Evolutionary conservation across 2,797 vertebrate species (phyloP).

Genomic region (Ambastaia sidthimunki): DNA sequence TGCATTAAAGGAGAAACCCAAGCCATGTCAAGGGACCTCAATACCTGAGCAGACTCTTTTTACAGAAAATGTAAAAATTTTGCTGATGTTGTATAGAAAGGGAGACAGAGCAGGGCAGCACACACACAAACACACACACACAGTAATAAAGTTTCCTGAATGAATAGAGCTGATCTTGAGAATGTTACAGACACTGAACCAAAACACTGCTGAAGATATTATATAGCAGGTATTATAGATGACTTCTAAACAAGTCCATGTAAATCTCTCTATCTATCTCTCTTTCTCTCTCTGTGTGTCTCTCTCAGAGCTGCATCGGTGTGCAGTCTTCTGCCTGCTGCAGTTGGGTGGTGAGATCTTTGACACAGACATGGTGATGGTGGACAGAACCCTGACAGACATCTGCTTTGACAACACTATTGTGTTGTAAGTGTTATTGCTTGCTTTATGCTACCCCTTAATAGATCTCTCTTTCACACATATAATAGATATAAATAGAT

Average conservation of each 20-base stretch:
- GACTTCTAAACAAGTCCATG: not conserved
- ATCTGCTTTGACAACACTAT: conserved; percentile 91
- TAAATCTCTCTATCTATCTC: not conserved
- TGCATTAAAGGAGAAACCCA: not conserved
- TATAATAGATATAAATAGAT: not conserved
- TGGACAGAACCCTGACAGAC: conserved; percentile 92
- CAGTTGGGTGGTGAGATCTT: conserved; percentile 91
- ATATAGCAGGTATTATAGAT: not conserved
- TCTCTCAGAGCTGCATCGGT: conserved; percentile 86
- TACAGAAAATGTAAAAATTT: not conserved
- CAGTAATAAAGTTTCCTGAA: conserved; percentile 11
- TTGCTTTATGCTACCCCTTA: not conserved
- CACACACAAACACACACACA: conserved; percentile 13
- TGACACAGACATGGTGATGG: conserved; percentile 94
- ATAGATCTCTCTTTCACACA: not conserved
- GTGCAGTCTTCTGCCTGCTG: conserved; percentile 92
- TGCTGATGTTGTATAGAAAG: not conserved
- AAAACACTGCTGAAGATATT: not conserved
- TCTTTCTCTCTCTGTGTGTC: not conserved
- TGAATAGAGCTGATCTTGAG: not conserved
- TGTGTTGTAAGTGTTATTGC: conserved; percentile 84
- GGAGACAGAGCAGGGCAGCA: not conserved
- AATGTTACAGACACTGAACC: conserved; percentile 5
- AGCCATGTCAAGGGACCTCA: not conserved
- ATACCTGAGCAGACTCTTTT: not conserved